These are phyloP conservation scores for Sylvicola cinctus DNA, from an alignment of 2,888 invertebrate species.

Conservation along the genomic window DNA sequence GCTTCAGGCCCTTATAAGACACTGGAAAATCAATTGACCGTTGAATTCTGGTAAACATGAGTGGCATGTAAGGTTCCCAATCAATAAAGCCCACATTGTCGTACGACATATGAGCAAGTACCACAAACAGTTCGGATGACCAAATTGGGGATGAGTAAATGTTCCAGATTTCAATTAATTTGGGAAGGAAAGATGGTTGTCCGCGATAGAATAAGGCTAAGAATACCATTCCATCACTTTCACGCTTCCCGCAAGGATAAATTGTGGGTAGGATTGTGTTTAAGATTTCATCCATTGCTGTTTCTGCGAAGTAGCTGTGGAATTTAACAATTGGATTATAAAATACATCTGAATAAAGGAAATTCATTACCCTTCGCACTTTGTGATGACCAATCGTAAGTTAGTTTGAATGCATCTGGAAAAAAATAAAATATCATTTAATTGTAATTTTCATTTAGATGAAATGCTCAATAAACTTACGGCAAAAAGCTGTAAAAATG, in stretches of 20 bases:
- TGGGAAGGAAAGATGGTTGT: constrained; percentile 12
- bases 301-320: constrained; percentile 45
- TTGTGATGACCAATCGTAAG: not conserved
- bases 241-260: constrained; percentile 40
- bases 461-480: constrained; percentile 20
- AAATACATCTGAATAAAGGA: not conserved
- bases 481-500: constrained; percentile 21
- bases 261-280: constrained; percentile 61
- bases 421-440: constrained; percentile 4
- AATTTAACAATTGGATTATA: constrained; percentile 10
- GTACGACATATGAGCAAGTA: constrained; percentile 22
- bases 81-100: constrained; percentile 65
- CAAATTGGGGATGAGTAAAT: constrained; percentile 46
- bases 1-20: constrained; percentile 43
- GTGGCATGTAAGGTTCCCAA: constrained; percentile 67
- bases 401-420: constrained; percentile 2
- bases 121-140: constrained; percentile 1
- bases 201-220: too few species aligned
- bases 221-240: too few species aligned
- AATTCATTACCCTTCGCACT: not conserved
- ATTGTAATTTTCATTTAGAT: not conserved
- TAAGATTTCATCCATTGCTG: constrained; percentile 67
- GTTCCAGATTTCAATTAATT: constrained; percentile 59
- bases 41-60: constrained; percentile 51
- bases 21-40: constrained; percentile 62